Evolutionary conservation across 2,113 vertebrate genomes (phyloP).

Genomic region (Synodontis membranacea): DNA sequence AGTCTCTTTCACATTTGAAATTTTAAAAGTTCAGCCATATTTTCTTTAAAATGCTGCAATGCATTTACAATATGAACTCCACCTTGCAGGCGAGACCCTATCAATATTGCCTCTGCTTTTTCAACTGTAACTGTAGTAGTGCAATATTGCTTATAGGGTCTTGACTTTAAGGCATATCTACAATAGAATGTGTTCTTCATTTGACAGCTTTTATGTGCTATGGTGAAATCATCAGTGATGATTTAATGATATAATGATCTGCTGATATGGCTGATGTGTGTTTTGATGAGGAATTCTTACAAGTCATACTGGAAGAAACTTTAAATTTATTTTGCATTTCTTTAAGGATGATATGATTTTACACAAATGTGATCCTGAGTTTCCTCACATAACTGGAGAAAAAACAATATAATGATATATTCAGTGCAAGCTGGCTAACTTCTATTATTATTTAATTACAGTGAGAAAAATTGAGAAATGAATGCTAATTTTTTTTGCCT

Average conservation of each 20-base stretch:
- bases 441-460: neutral
- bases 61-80: neutral
- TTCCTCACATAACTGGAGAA: neutral
- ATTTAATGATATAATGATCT: neutral
- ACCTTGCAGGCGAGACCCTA: constrained; percentile 86
- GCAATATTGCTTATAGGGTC: constrained; percentile 99
- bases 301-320: neutral
- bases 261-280: neutral
- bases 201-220: neutral
- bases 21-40: neutral
- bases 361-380: neutral
- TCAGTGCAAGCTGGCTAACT: neutral
- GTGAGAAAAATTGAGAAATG: neutral
- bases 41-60: constrained; percentile 30
- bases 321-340: neutral
- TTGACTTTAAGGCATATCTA: constrained; percentile 78
- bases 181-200: constrained; percentile 20
- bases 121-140: constrained; percentile 82
- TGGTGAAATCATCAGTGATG: constrained; percentile 13
- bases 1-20: neutral
- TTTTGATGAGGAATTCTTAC: neutral
- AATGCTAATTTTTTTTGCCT: neutral
- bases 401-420: neutral
- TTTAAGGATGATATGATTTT: neutral
- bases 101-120: constrained; percentile 96